These are phyloP conservation scores for Podilymbus podiceps DNA, from an alignment of 2,113 vertebrate genomes.

Conservation along the genomic window DNA sequence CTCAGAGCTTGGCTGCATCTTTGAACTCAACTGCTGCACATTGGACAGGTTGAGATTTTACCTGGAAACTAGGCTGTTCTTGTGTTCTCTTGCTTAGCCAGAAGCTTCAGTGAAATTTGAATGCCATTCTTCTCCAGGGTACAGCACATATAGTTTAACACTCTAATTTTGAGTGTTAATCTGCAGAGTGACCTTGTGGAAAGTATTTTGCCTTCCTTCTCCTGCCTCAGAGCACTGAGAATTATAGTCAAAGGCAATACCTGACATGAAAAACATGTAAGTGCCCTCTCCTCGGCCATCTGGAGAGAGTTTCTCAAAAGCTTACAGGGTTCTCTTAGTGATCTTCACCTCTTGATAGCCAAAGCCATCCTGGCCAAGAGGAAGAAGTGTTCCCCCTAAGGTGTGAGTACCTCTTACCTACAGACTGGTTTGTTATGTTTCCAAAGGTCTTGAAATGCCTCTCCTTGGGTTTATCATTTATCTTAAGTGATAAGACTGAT, in stretches of 20 bases:
- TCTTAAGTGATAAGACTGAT: not conserved
- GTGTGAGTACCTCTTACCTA: not conserved
- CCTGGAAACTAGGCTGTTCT: not conserved
- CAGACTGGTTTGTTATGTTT: not conserved
- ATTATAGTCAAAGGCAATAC: not conserved
- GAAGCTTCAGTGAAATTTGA: not conserved
- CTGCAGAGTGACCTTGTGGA: not conserved
- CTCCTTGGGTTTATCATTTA: not conserved
- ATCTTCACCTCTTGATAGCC: not conserved
- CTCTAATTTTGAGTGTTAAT: not conserved
- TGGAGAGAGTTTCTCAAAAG: not conserved
- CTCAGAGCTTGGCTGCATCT: not conserved
- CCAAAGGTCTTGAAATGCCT: not conserved
- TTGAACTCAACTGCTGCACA: not conserved
- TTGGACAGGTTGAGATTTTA: not conserved
- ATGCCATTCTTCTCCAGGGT: not conserved
- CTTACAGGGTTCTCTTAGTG: not conserved
- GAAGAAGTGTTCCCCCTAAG: not conserved
- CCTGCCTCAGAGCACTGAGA: not conserved
- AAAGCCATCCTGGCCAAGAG: not conserved
- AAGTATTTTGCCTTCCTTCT: not conserved
- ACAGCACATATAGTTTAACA: not conserved
- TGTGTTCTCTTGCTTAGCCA: not conserved
- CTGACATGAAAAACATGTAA: not conserved
- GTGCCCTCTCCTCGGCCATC: not conserved